Evolutionary conservation across 2,113 vertebrate species (phyloP).

Genomic region (Rostratula benghalensis): DNA sequence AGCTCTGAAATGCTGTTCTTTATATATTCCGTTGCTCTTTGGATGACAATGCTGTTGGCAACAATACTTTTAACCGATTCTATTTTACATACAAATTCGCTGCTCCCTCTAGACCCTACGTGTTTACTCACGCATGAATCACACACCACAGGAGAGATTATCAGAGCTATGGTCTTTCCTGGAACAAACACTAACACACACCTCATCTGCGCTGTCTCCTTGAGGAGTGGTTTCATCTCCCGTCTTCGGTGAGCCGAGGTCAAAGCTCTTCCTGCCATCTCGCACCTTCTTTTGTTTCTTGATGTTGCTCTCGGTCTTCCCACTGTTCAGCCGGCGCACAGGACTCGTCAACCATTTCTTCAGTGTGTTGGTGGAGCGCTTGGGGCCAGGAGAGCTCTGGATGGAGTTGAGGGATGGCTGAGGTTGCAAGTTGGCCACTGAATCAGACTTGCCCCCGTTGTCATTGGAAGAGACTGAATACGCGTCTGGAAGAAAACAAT

Average conservation of each 20-base stretch:
- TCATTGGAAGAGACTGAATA: slow-evolving; percentile 85
- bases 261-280: slow-evolving; percentile 88
- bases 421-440: slow-evolving; percentile 90
- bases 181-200: slow-evolving; percentile 47
- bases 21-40: background rate
- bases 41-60: background rate
- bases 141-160: background rate
- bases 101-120: background rate
- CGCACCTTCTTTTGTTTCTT: slow-evolving; percentile 94
- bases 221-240: slow-evolving; percentile 84
- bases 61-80: background rate
- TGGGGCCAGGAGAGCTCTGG: slow-evolving; percentile 92
- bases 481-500: slow-evolving; percentile 76
- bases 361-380: slow-evolving; percentile 94
- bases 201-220: slow-evolving; percentile 91
- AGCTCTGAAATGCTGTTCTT: background rate
- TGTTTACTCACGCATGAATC: background rate
- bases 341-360: slow-evolving; percentile 98
- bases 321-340: slow-evolving; percentile 92
- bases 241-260: slow-evolving; percentile 84
- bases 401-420: slow-evolving; percentile 92
- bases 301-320: slow-evolving; percentile 89
- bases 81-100: rapidly evolving
- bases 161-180: background rate
- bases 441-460: slow-evolving; percentile 89